Conservation (phyloP, 2,113 vertebrate species). For the Neotragus pygmaeus region DNA sequence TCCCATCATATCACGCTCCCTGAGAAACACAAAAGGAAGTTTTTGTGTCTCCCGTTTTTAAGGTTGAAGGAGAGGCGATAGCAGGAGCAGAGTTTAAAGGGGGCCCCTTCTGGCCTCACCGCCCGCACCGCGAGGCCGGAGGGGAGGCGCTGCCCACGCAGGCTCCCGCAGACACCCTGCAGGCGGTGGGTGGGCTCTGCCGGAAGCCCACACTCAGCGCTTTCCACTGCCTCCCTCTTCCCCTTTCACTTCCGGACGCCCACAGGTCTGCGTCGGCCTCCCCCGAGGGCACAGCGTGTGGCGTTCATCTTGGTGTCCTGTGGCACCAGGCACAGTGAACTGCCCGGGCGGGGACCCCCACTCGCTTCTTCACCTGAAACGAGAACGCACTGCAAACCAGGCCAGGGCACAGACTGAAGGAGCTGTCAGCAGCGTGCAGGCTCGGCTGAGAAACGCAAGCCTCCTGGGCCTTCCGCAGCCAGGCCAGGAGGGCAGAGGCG, state of each 20-base stretch:
- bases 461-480: neutral
- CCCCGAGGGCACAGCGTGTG: neutral
- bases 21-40: neutral
- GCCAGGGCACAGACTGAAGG: neutral
- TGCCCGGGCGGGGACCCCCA: neutral
- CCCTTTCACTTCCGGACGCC: conserved; percentile 23
- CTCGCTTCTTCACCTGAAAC: neutral
- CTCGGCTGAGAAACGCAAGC: conserved; percentile 8
- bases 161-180: neutral
- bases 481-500: neutral
- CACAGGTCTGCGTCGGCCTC: neutral
- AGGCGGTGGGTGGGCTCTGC: neutral
- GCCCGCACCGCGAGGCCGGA: accelerated
- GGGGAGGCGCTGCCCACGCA: accelerated
- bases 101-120: neutral
- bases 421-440: neutral
- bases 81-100: neutral
- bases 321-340: neutral
- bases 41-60: neutral
- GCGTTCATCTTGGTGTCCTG: neutral
- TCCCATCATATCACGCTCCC: neutral
- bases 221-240: neutral
- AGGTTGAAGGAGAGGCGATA: neutral
- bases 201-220: neutral
- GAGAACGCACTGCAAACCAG: neutral